Percentiles rank a stretch among this genome's conserved stretches.
Conservation (phyloP, 2,888 invertebrate genomes). For the Phyllotreta striolata region DNA sequence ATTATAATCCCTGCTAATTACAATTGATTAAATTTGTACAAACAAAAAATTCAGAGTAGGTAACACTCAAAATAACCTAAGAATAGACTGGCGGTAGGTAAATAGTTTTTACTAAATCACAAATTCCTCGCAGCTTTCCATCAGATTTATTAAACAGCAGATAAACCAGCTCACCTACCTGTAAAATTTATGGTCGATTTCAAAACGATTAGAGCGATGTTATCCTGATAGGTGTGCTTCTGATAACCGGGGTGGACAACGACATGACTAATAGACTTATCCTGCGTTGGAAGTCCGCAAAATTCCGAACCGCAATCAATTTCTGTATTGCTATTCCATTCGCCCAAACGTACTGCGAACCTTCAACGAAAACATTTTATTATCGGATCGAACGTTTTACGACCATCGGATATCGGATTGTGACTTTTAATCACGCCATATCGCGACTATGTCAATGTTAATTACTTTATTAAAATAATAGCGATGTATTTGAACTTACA, state of each 20-base stretch:
- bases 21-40: no score
- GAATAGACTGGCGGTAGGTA: no score
- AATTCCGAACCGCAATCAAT: conserved; percentile 80
- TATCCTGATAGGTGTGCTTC: conserved; percentile 67
- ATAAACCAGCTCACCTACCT: conserved; percentile 56
- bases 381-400: background rate
- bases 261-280: conserved; percentile 76
- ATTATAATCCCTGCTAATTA: no score
- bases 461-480: no score
- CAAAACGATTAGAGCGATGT: conserved; percentile 77
- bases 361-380: conserved; percentile 60
- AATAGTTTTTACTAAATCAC: no score
- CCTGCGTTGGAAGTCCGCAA: conserved; percentile 76
- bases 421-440: conserved; percentile 1
- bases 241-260: conserved; percentile 80
- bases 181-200: conserved; percentile 74
- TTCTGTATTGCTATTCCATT: conserved; percentile 75
- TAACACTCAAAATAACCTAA: no score
- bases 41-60: no score
- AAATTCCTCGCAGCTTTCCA: no score
- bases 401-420: background rate
- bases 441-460: background rate
- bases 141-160: no score
- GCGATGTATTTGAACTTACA: no score
- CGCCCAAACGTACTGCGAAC: conserved; percentile 76